phyloP scores from a whole-genome alignment of 2,888 invertebrate genomes.

The Dasysyrphus tricinctus region DNA sequence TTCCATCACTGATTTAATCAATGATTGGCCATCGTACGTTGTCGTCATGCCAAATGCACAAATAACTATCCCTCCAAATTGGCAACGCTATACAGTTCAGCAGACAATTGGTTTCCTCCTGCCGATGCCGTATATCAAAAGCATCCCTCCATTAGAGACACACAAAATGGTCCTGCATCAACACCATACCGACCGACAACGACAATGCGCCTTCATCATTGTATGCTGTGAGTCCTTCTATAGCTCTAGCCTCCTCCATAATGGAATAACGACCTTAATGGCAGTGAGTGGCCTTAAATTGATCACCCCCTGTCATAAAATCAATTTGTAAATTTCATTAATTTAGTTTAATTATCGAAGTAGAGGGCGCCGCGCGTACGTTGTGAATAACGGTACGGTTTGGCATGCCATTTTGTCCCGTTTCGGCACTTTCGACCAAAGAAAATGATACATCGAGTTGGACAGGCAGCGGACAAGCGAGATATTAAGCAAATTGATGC shows the following conservation, averaged over 20 bases:
- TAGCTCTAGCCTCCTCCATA: conserved; percentile 2
- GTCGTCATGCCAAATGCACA: conserved; percentile 63
- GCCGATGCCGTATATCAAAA: conserved; percentile 2
- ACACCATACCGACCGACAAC: background rate
- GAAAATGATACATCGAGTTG: conserved; percentile 53
- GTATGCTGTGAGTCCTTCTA: background rate
- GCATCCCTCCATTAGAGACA: conserved; percentile 16
- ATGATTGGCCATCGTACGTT: conserved; percentile 25
- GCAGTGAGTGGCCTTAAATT: conserved; percentile 67
- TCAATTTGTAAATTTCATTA: conserved; percentile 75
- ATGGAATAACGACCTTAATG: conserved; percentile 55
- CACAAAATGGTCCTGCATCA: conserved; percentile 17
- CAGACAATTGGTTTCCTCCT: conserved; percentile 16
- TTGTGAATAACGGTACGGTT: conserved; percentile 27
- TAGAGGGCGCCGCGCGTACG: conserved; percentile 37
- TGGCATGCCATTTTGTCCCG: conserved; percentile 8
- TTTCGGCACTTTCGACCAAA: conserved; percentile 17
- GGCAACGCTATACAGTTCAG: background rate
- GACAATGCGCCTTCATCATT: conserved; percentile 25
- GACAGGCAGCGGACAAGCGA: conserved; percentile 35
- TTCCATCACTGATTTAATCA: conserved; percentile 34
- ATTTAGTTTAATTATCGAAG: conserved; percentile 68
- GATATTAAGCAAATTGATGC: conserved; percentile 69
- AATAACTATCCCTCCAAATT: conserved; percentile 17
- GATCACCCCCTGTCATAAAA: conserved; percentile 72